A percentile compares a stretch with the other conserved stretches of the same genome.
These are phyloP conservation scores for Cirrhinus mrigala DNA, from an alignment of 2,797 vertebrate species.

Conservation along the genomic window DNA sequence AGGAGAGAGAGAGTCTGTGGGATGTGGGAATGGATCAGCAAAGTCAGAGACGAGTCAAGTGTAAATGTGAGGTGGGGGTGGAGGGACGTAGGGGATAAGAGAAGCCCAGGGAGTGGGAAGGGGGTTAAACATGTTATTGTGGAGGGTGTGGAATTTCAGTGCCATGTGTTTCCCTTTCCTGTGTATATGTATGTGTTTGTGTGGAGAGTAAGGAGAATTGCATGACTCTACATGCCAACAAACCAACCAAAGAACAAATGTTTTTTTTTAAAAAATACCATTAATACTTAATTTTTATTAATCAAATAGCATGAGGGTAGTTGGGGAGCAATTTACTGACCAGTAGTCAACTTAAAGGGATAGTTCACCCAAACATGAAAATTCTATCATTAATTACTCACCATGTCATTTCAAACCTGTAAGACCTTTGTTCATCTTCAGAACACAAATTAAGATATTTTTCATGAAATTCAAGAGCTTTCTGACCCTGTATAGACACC, in stretches of 20 bases:
- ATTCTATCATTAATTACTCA: no score
- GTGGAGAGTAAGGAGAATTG: no score
- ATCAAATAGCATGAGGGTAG: not conserved
- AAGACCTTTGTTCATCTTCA: no score
- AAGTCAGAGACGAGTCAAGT: slow-evolving; percentile 21
- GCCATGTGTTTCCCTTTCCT: slow-evolving; percentile 34
- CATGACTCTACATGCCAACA: not conserved
- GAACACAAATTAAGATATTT: no score
- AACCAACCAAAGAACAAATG: not conserved
- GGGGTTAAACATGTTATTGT: slow-evolving; percentile 64
- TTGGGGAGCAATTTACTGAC: not conserved
- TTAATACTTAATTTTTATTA: not conserved
- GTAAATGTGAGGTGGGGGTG: slow-evolving; percentile 18
- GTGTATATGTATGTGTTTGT: not conserved
- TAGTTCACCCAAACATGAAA: no score
- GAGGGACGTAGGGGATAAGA: not conserved
- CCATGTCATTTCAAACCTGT: no score
- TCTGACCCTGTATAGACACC: no score
- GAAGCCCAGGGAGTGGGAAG: not conserved
- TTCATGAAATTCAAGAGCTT: no score
- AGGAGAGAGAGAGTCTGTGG: slow-evolving; percentile 9
- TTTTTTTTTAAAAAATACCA: not conserved
- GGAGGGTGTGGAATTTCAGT: slow-evolving; percentile 52
- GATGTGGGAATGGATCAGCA: slow-evolving; percentile 42
- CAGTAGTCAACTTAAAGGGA: not conserved